A percentile compares a stretch with the other conserved stretches of the same genome.
These are phyloP conservation scores for Apotomis betuletana DNA, from an alignment of 2,888 invertebrate species.

Conservation along the genomic window DNA sequence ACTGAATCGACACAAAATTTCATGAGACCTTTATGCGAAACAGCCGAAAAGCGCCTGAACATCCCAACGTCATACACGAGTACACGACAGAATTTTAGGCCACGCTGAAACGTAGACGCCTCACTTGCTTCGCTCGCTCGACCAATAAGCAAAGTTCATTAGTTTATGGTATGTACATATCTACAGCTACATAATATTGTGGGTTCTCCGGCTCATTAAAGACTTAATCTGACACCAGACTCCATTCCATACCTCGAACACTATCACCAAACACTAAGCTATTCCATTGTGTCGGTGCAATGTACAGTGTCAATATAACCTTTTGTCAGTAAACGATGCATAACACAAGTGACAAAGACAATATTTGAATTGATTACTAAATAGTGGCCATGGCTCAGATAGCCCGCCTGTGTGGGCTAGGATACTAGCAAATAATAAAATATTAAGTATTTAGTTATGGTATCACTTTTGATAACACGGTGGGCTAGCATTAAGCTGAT, in stretches of 20 bases:
- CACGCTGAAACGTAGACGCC: no score
- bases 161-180: not conserved
- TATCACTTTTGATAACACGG: not conserved
- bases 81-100: no score
- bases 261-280: not conserved
- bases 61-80: no score
- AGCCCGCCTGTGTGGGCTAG: not conserved
- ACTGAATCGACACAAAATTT: no score
- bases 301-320: not conserved
- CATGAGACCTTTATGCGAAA: no score
- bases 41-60: no score
- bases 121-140: no score
- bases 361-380: slow-evolving; percentile 33
- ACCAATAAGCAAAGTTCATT: no score
- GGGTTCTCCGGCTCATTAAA: not conserved
- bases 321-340: not conserved
- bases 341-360: slow-evolving; percentile 31
- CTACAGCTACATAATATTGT: not conserved
- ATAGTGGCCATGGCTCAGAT: slow-evolving; percentile 19
- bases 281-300: not conserved
- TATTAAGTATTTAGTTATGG: not conserved
- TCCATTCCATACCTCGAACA: not conserved
- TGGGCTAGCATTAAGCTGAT: not conserved
- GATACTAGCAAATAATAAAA: not conserved
- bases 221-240: not conserved